Conservation (phyloP, 2,888 invertebrate genomes). For the Hybos culiciformis region DNA sequence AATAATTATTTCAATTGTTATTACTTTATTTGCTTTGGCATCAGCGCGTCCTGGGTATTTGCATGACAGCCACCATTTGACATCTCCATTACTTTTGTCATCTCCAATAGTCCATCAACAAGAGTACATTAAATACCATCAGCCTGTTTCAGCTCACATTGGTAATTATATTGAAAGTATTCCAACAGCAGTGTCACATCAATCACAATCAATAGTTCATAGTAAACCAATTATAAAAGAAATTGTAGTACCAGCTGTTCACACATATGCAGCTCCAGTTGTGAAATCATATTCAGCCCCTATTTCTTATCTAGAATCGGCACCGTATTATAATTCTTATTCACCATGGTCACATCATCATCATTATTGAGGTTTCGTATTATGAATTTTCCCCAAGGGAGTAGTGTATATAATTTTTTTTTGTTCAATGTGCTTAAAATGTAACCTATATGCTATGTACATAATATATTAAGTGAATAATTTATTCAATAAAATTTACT, state of each 20-base stretch:
- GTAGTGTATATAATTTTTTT: no score
- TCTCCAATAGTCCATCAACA: conserved; percentile 8
- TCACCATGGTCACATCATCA: no score
- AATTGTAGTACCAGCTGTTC: conserved; percentile 18
- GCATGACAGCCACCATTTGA: neutral
- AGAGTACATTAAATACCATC: conserved; percentile 14
- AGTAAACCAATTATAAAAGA: conserved; percentile 30
- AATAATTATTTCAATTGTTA: no score
- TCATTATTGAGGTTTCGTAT: no score
- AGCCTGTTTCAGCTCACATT: conserved; percentile 21
- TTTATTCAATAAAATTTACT: no score
- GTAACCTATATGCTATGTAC: no score
- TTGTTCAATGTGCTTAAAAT: no score
- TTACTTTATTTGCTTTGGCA: no score
- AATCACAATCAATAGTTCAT: conserved; percentile 38
- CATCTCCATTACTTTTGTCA: conserved; percentile 8
- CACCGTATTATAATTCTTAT: no score
- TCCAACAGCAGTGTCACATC: conserved; percentile 34
- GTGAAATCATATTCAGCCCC: conserved; percentile 7
- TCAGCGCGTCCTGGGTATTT: conserved; percentile 5
- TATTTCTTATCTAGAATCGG: neutral
- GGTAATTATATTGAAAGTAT: conserved; percentile 23
- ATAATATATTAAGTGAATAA: no score
- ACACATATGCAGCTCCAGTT: conserved; percentile 16
- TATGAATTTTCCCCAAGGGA: no score